These are phyloP conservation scores for Andrena chrysosceles DNA, from an alignment of 2,888 invertebrate species.

Conservation along the genomic window DNA sequence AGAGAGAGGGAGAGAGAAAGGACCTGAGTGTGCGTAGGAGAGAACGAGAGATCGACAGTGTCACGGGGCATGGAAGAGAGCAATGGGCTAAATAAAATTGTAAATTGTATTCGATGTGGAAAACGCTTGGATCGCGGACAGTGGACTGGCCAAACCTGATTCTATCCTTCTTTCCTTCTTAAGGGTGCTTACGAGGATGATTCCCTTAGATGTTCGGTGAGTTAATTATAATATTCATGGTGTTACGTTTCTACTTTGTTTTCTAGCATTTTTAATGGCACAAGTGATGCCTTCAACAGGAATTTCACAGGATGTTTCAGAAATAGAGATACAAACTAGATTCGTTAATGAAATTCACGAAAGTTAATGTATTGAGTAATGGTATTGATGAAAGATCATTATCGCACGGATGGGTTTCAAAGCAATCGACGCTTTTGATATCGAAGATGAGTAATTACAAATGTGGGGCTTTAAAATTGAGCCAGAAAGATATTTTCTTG, in stretches of 20 bases:
- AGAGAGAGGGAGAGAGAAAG: no score
- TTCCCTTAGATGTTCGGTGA: conserved; percentile 8
- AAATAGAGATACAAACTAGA: no score
- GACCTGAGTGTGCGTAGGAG: conserved; percentile 7
- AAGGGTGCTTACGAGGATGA: conserved; percentile 67
- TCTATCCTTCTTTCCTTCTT: conserved; percentile 47
- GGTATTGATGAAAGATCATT: no score
- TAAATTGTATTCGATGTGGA: conserved; percentile 60
- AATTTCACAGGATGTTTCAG: background rate
- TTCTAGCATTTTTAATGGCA: no score
- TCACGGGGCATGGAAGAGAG: background rate
- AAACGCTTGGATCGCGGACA: conserved; percentile 41
- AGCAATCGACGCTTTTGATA: no score
- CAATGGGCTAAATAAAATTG: conserved; percentile 54
- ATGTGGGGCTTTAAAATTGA: no score
- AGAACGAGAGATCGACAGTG: background rate
- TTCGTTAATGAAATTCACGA: no score
- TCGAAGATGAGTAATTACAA: no score
- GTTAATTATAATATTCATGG: background rate
- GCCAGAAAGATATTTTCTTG: no score
- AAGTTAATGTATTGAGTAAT: no score
- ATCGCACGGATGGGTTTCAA: no score
- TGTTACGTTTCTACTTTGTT: background rate
- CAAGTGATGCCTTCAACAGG: background rate
- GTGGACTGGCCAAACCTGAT: conserved; percentile 59